A percentile compares a stretch with the other conserved stretches of the same genome.
Conservation (phyloP, 2,888 invertebrate genomes). For the Oxycera nigricornis region DNA sequence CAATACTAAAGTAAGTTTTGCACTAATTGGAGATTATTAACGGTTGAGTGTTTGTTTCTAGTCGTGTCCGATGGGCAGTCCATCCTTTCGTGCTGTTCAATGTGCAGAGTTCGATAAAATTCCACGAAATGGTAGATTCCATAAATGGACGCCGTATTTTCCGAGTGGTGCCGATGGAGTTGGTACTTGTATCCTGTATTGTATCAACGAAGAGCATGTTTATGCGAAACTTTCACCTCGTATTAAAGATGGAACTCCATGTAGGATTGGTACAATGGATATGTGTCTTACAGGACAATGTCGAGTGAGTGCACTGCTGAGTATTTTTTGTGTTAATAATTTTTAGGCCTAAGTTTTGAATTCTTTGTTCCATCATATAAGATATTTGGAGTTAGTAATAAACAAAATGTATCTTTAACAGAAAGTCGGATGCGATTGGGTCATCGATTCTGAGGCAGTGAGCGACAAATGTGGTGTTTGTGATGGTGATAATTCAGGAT, state of each 20-base stretch:
- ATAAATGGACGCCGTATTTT: constrained; percentile 63
- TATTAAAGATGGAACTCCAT: constrained; percentile 71
- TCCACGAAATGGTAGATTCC: constrained; percentile 62
- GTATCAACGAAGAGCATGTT: constrained; percentile 67
- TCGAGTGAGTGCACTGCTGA: constrained; percentile 61
- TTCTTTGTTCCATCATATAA: not conserved
- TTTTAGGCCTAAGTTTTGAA: too few relatives aligned
- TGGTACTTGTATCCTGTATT: constrained; percentile 69
- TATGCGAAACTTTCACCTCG: constrained; percentile 67
- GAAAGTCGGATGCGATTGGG: constrained; percentile 73
- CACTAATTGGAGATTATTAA: too few relatives aligned
- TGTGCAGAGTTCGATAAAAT: constrained; percentile 63
- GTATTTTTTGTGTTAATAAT: not conserved
- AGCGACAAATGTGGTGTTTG: constrained; percentile 75
- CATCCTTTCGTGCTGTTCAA: constrained; percentile 62
- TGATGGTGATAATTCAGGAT: constrained; percentile 72
- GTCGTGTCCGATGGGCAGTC: constrained; percentile 61
- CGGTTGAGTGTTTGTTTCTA: too few relatives aligned
- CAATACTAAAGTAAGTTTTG: constrained; percentile 67
- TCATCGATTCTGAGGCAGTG: constrained; percentile 68
- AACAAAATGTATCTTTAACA: constrained; percentile 51
- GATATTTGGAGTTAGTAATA: not conserved
- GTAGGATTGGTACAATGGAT: constrained; percentile 68
- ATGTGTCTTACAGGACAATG: constrained; percentile 72
- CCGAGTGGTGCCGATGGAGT: constrained; percentile 57